A percentile compares a stretch with the other conserved stretches of the same genome.
Evolutionary conservation across 1,140 invertebrate species (phyloP).

Genomic region (Pseudomyrmex cubaensis): DNA sequence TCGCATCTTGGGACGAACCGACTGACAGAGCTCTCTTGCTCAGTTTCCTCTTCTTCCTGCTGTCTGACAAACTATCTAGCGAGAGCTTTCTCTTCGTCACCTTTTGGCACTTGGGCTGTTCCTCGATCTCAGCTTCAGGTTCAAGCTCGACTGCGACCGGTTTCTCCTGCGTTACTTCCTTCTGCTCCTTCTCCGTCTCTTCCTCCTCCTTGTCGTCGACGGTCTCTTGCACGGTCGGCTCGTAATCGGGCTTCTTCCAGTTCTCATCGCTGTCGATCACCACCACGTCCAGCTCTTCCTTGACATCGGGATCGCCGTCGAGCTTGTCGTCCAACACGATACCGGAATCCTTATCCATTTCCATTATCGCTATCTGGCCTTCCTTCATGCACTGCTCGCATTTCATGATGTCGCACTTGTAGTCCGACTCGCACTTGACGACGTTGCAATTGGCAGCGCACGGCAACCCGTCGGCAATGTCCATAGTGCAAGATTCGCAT

Average conservation of each 20-base stretch:
- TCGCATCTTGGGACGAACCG: slow-evolving; percentile 72
- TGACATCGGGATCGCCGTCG: slow-evolving; percentile 81
- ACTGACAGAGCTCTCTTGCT: slow-evolving; percentile 80
- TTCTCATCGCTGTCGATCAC: slow-evolving; percentile 75
- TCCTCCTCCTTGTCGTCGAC: slow-evolving; percentile 69
- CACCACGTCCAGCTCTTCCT: slow-evolving; percentile 81
- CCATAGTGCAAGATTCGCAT: slow-evolving; percentile 82
- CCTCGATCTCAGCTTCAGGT: slow-evolving; percentile 61
- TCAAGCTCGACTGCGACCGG: slow-evolving; percentile 32
- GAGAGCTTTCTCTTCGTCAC: slow-evolving; percentile 82
- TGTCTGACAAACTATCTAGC: slow-evolving; percentile 79
- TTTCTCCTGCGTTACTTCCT: slow-evolving; percentile 33
- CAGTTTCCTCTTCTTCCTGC: slow-evolving; percentile 79
- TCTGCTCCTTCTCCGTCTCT: slow-evolving; percentile 52
- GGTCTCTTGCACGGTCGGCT: slow-evolving; percentile 80
- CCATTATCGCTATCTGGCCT: slow-evolving; percentile 80
- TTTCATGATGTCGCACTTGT: slow-evolving; percentile 82
- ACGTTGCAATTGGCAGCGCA: slow-evolving; percentile 81
- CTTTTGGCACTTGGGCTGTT: slow-evolving; percentile 86
- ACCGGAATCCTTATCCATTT: slow-evolving; percentile 84
- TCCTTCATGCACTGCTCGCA: slow-evolving; percentile 83
- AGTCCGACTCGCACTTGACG: slow-evolving; percentile 83
- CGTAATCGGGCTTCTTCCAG: slow-evolving; percentile 83
- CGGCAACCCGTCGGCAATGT: slow-evolving; percentile 77
- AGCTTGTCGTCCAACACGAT: slow-evolving; percentile 82